Percentiles rank a stretch among this genome's conserved stretches.
These are phyloP conservation scores for Typhlomys cinereus DNA, from an alignment of 2,113 vertebrate genomes.

Conservation along the genomic window DNA sequence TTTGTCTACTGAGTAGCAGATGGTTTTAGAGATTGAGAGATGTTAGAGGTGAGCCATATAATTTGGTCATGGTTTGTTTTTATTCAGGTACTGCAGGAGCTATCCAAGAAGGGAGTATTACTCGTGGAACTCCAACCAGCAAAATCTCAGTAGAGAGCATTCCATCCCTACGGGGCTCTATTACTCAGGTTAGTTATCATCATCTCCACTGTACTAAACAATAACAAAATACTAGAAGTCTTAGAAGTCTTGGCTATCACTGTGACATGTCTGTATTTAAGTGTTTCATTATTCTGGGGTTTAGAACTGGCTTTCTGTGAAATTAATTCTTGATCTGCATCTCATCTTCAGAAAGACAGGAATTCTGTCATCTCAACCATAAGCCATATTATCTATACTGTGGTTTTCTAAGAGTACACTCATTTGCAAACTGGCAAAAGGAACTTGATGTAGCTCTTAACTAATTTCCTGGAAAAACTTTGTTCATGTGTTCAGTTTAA, in stretches of 20 bases:
- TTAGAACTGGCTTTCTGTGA: neutral
- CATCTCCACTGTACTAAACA: neutral
- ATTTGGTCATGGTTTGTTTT: slow-evolving; percentile 41
- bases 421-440: slow-evolving; percentile 3
- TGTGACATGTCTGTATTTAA: neutral
- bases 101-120: slow-evolving; percentile 93
- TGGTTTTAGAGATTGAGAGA: neutral
- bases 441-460: neutral
- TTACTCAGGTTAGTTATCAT: slow-evolving; percentile 91
- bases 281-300: neutral
- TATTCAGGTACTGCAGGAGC: slow-evolving; percentile 86
- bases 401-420: slow-evolving; percentile 27
- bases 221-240: neutral
- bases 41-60: neutral
- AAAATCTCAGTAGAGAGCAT: slow-evolving; percentile 91
- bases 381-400: neutral
- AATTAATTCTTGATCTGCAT: neutral
- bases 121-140: slow-evolving; percentile 89
- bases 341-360: neutral
- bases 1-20: neutral
- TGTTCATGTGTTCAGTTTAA: slow-evolving; percentile 3
- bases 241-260: neutral
- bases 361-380: neutral
- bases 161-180: slow-evolving; percentile 91
- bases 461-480: slow-evolving; percentile 3